Conservation (phyloP, 92 coral and sea anemone genomes). For the Porites divaricata region DNA sequence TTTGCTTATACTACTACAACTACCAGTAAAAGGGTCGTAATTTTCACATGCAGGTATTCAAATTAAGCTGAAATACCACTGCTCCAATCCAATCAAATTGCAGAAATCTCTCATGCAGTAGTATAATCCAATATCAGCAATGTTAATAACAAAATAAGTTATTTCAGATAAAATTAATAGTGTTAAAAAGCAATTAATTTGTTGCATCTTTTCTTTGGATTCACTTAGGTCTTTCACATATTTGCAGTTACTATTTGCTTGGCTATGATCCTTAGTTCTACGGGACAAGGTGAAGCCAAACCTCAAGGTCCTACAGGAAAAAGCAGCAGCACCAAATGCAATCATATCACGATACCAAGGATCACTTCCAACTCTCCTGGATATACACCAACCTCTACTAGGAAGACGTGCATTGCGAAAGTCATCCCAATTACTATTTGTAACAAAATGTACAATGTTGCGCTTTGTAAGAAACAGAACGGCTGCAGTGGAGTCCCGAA, state of each 20-base stretch:
- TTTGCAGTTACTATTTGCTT: neutral
- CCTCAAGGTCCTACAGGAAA: neutral
- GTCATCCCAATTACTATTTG: neutral
- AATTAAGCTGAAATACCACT: no score
- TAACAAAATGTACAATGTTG: neutral
- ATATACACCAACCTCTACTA: neutral
- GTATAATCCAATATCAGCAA: no score
- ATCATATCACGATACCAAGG: neutral
- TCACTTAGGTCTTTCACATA: neutral
- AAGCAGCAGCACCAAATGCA: neutral
- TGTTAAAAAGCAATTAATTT: no score
- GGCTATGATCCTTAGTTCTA: neutral
- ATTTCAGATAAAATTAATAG: no score
- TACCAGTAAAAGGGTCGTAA: no score
- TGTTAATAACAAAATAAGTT: no score
- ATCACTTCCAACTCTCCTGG: neutral
- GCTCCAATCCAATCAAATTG: no score
- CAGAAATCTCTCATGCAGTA: no score
- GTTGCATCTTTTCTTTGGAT: no score
- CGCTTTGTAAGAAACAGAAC: neutral
- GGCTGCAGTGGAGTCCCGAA: neutral
- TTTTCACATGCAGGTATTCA: no score
- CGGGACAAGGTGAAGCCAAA: constrained; percentile 4
- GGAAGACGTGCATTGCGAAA: neutral
- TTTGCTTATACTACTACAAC: no score